Base-by-base conservation (phyloP, 2,888 invertebrate genomes). In the Meliscaeva auricollis region DNA sequence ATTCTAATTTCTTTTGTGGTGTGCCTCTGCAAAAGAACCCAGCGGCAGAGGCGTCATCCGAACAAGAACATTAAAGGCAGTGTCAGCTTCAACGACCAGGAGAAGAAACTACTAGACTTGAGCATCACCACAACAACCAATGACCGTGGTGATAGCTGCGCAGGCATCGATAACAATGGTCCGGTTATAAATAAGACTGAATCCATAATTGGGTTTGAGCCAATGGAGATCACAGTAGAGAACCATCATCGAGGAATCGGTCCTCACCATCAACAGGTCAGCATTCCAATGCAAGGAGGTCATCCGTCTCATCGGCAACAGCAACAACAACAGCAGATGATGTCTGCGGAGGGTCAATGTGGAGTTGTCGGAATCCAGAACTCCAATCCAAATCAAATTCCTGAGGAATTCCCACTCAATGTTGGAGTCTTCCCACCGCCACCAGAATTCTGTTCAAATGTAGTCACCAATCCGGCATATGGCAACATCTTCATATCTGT, bases 41-140 rank as follows among this genome's bases (percentile, higher is more conserved):
- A 93, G 1, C 92, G 93, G 3, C 93, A 93, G 75, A 91, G 93
- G 9, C 92, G 93, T 1, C 93, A 94, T 60, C 93, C 94, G 72
- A 94, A 94, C 89, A 94, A 96, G 87, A 95, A 95, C 66, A 94
- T 96, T 75, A 96, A 96, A 89, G 95, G 95, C 56, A 96, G 96
- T 91, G 94, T 96, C 1, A 97, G 96, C 90, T 96, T 96, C 90
- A 96, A 96, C 60, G 97, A 97, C 89, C 97, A 97, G 93, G 97
- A 97, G 90, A 97, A 97, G 91, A 96, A 97, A 90, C 93, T 97
- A 76, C 93, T 97, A 85, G 97, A 97, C 88, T 95, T 96, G 17
- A 97, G 97, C 87, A 95, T 95, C 44, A 95, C 95, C 13, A 95
- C 95, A 6, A 95, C 95, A 5, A 95, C 95, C 0, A 94, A 94